Evolutionary conservation across 2,113 vertebrate species (phyloP).

Genomic region (Aegotheles bennettii): DNA sequence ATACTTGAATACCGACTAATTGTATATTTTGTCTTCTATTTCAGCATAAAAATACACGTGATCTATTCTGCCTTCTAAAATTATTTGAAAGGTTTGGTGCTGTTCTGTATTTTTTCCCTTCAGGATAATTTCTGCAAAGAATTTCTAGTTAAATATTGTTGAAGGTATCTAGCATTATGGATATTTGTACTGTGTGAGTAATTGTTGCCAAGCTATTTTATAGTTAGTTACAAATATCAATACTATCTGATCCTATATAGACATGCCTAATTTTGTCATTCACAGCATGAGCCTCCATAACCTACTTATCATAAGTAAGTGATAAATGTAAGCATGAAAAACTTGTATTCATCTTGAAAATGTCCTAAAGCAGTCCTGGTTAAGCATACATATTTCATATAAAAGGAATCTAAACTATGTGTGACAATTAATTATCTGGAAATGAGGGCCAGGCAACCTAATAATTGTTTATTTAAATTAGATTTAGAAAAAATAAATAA

Average conservation of each 20-base stretch:
- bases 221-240: background rate
- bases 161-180: background rate
- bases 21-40: background rate
- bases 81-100: background rate
- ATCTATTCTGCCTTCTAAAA: background rate
- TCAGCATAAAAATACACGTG: background rate
- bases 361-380: background rate
- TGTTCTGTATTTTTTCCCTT: background rate
- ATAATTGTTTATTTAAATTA: conserved; percentile 7
- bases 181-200: background rate
- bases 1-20: background rate
- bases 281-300: background rate
- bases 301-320: background rate
- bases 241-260: background rate
- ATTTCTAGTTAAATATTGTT: background rate
- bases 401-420: background rate
- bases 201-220: background rate
- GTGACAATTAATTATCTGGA: conserved; percentile 31
- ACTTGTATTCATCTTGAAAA: background rate
- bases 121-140: background rate
- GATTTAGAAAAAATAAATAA: background rate
- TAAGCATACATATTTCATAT: background rate
- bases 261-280: background rate
- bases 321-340: background rate
- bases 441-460: background rate